Evolutionary conservation across 2,113 vertebrate genomes (phyloP).

Genomic region (Aplodontia rufa): DNA sequence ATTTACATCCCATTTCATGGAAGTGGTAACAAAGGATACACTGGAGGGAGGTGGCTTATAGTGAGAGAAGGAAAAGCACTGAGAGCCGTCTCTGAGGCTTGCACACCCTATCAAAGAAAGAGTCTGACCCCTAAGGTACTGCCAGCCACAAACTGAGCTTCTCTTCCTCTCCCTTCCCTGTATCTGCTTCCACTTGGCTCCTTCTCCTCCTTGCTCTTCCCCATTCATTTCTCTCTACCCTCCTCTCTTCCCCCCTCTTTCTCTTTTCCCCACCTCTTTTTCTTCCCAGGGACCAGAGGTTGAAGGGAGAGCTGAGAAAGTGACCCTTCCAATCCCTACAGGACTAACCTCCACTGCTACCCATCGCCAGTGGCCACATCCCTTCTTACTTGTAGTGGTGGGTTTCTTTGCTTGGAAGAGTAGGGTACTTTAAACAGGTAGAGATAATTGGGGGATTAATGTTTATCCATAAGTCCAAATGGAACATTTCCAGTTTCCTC

Average conservation of each 20-base stretch:
- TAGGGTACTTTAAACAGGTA: slow-evolving; percentile 44
- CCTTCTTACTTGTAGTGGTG: slow-evolving; percentile 63
- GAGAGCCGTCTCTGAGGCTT: not conserved
- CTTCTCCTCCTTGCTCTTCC: not conserved
- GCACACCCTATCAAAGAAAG: not conserved
- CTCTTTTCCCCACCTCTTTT: not conserved
- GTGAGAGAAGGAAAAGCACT: not conserved
- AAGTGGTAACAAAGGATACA: not conserved
- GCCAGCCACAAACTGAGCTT: slow-evolving; percentile 19
- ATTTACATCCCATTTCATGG: not conserved
- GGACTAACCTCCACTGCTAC: slow-evolving; percentile 19
- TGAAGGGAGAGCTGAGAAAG: slow-evolving; percentile 68
- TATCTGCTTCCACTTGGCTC: slow-evolving; percentile 16
- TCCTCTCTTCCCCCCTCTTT: not conserved
- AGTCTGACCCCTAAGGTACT: not conserved
- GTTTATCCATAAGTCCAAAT: slow-evolving; percentile 31
- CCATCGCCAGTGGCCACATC: slow-evolving; percentile 13
- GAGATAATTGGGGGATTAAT: slow-evolving; percentile 38
- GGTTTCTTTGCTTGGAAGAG: slow-evolving; percentile 61
- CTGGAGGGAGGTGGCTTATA: not conserved
- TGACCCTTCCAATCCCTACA: slow-evolving; percentile 40
- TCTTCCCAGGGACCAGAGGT: slow-evolving; percentile 64
- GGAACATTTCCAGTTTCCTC: not conserved
- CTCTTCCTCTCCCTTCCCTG: slow-evolving; percentile 9
- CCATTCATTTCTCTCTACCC: not conserved